Evolutionary conservation across 1,140 invertebrate genomes (phyloP), one percentile per base, ranked within the genome.

Genomic region (Babylonia areolata): DNA sequence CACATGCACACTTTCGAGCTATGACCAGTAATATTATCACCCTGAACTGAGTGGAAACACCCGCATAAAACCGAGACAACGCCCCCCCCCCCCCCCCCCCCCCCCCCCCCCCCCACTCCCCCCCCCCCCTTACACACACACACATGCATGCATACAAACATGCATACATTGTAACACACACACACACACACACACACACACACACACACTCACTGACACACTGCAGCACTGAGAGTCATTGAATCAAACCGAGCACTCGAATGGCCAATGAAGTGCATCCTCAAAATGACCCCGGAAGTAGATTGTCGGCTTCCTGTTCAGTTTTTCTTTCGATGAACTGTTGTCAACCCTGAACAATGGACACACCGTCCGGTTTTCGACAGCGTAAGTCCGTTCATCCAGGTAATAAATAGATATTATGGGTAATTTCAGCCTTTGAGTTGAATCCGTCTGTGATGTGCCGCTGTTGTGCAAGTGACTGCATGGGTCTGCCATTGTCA

Each of bases 301-400:
- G 58, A 64, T 64, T 0, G 28, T 64, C 20, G 5, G 28, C 58
- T 64, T 64, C 58, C 58, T 12, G 58, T 64, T 23, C 58, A 2
- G 28, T 12, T 64, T 2, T 64, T 64, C 58, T 64, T 64, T 64
- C 58, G 58, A 64, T 12, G 46, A 64, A 64, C 58, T 64, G 58
- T n/a, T n/a, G n/a, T n/a, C n/a, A n/a, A n/a, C n/a, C n/a, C n/a
- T n/a, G 28, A 64, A 64, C 58, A 2, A 90, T 90, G 89, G 89
- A 90, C 79, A 85, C 58, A 3, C 89, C 87, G 20, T 90, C 89
- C 2, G 86, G 86, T 31, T 90, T 87, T 81, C 71, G 89, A 85
- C 89, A 90, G 79, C 86, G 87, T 90, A 87, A 89, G 89, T 86
- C 51, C 73, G 78, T 77, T 33, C 77, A 64, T 6, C 58, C 58